These are phyloP conservation scores for Acrossocheilus wenchowensis DNA, from an alignment of 2,797 vertebrate species.

Conservation along the genomic window DNA sequence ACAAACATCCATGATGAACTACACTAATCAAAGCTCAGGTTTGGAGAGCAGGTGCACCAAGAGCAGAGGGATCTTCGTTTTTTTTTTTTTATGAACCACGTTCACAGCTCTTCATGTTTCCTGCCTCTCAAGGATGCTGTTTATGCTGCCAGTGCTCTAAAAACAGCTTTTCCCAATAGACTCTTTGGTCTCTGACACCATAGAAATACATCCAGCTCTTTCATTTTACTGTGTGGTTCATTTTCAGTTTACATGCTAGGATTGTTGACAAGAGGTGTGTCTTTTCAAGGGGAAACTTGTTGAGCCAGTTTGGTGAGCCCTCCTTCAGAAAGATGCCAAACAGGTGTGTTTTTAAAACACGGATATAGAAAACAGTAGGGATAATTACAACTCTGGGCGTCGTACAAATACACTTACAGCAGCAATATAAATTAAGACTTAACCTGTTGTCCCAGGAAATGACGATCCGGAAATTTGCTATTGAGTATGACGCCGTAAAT, in stretches of 20 bases:
- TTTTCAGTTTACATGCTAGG: not conserved
- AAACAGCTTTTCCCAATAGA: conserved; percentile 41
- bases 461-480: conserved; percentile 63
- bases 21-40: not conserved
- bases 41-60: conserved; percentile 10
- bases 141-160: not conserved
- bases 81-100: not conserved
- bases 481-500: conserved; percentile 75
- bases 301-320: conserved; percentile 16
- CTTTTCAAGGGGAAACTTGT: conserved; percentile 11
- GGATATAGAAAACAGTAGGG: not conserved
- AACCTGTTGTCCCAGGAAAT: conserved; percentile 48
- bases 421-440: not conserved
- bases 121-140: not conserved
- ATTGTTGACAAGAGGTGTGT: not conserved
- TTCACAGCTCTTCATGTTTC: conserved; percentile 1
- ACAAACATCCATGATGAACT: not conserved
- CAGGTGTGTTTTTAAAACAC: not conserved
- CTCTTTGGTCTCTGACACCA: not conserved
- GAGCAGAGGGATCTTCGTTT: not conserved
- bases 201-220: not conserved
- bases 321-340: not conserved
- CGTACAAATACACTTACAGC: not conserved
- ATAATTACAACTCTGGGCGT: not conserved
- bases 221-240: not conserved